A percentile compares a stretch with the other conserved stretches of the same genome.
phyloP scores from a whole-genome alignment of 2,888 invertebrate genomes.

The Tubulanus polymorphus region DNA sequence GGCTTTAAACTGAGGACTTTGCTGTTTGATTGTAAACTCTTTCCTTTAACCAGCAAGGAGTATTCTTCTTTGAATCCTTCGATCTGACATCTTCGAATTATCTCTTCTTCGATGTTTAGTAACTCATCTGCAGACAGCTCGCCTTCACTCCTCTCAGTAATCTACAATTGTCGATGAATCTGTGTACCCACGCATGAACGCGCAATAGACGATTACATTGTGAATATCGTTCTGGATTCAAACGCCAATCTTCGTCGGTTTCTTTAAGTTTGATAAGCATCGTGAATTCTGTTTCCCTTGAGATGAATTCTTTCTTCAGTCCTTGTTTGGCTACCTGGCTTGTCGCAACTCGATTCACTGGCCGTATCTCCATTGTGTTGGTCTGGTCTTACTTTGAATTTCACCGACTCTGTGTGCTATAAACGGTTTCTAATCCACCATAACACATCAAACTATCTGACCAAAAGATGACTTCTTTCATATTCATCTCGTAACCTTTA shows the following conservation, averaged over 20 bases:
- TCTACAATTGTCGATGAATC: background rate
- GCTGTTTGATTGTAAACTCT: too few relatives aligned
- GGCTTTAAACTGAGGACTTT: too few relatives aligned
- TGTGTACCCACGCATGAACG: background rate
- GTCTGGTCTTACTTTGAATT: slow-evolving; percentile 9
- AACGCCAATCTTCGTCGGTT: too few relatives aligned
- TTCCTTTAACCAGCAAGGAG: too few relatives aligned
- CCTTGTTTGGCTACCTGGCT: too few relatives aligned
- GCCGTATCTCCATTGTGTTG: slow-evolving; percentile 10
- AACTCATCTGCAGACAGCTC: slow-evolving; percentile 7
- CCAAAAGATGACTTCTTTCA: too few relatives aligned
- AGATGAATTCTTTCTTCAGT: background rate
- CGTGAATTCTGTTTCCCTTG: background rate
- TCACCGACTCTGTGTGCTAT: slow-evolving; percentile 10
- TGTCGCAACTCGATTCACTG: too few relatives aligned
- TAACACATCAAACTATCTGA: slow-evolving; percentile 12
- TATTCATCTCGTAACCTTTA: background rate
- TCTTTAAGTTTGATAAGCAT: too few relatives aligned
- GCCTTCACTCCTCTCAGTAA: background rate
- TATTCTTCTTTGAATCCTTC: too few relatives aligned
- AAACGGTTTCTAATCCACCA: slow-evolving; percentile 12
- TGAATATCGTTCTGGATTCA: too few relatives aligned
- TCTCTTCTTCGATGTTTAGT: background rate
- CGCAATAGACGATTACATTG: too few relatives aligned
- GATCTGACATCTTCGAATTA: slow-evolving; percentile 6